Evolutionary conservation across 1,140 invertebrate genomes (phyloP), one percentile per base, ranked within the genome.

Genomic region (Brachionus rotundiformis): DNA sequence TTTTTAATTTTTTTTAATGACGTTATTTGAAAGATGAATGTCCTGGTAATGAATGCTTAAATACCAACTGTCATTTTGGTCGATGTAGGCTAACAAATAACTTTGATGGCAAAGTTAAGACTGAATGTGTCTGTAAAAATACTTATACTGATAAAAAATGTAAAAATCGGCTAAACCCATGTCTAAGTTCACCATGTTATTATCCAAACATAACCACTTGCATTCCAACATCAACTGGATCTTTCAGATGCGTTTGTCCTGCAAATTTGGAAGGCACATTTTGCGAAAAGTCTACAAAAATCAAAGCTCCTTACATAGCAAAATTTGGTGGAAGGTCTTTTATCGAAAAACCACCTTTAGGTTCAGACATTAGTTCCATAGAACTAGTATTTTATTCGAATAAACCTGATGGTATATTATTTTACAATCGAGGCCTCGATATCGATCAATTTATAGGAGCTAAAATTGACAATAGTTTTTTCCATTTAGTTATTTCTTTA

Each of bases 401-500:
- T n/a, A 73, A 73, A 27, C 68, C 68, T 44, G 36, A 73, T 13
- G 68, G 68, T 10, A 73, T 73, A 13, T n/a, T 73, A 8, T 73
- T 73, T 44, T 73, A 73, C n/a, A 44, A 73, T 73, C 36, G 68
- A 19, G 39, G 39, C 25, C 27, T 27, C 10, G 8, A 39, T 16
- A 33, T 3, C 10, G 10, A 73, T 44, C 25, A 44, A 31, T 73
- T 73, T 31, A 47, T 73, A 25, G 68, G 68, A 11, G 39, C 39
- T 13, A 73, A 73, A 73, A 44, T 73, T 41, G 16, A 73, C 13
- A 73, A 73, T 1, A 73, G 41, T 23, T 73, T 25, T 73, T 44
- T 73, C 27, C 19, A 44, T 44, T 44, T 73, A 7, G n/a, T 73
- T 1, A 73, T 73, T 73, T 73, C 33, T 25, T 11, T 73, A 7